Evolutionary conservation across 2,113 vertebrate genomes (phyloP).

Genomic region (Zeus faber): DNA sequence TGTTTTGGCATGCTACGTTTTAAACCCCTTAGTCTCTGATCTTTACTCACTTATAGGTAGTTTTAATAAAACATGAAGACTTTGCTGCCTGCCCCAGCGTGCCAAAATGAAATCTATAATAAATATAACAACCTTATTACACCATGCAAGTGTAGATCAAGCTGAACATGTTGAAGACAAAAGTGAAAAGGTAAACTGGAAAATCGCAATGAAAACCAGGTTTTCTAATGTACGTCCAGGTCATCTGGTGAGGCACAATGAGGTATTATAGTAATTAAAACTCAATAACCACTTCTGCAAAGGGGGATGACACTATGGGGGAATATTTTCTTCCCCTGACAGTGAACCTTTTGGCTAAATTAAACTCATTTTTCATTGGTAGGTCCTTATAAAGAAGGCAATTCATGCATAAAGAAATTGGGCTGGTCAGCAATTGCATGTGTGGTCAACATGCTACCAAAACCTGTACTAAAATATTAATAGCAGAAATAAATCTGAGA

Average conservation of each 20-base stretch:
- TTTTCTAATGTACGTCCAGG: conserved; percentile 38
- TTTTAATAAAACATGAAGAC: conserved; percentile 70
- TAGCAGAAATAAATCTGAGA: too few species aligned
- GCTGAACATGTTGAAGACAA: conserved; percentile 14
- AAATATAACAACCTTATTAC: conserved; percentile 48
- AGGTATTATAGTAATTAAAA: conserved; percentile 76
- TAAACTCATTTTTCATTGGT: conserved; percentile 73
- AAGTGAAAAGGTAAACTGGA: conserved; percentile 15
- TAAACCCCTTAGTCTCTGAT: conserved; percentile 58
- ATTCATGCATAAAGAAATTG: conserved; percentile 61
- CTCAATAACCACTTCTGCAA: conserved; percentile 64
- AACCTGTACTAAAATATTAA: too few species aligned
- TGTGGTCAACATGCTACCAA: conserved; percentile 31
- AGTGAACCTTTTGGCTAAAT: conserved; percentile 69
- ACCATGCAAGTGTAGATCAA: neutral
- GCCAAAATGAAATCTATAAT: conserved; percentile 56
- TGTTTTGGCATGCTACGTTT: conserved; percentile 64
- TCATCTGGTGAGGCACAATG: conserved; percentile 50
- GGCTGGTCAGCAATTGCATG: conserved; percentile 55
- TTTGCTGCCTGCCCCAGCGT: conserved; percentile 51
- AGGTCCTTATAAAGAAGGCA: conserved; percentile 58
- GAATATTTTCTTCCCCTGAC: conserved; percentile 58
- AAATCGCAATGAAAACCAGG: conserved; percentile 33
- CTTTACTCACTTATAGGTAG: conserved; percentile 57
- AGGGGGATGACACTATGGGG: conserved; percentile 69